Conservation (phyloP, 2,797 vertebrate species). For the Gambelia wislizenii region DNA sequence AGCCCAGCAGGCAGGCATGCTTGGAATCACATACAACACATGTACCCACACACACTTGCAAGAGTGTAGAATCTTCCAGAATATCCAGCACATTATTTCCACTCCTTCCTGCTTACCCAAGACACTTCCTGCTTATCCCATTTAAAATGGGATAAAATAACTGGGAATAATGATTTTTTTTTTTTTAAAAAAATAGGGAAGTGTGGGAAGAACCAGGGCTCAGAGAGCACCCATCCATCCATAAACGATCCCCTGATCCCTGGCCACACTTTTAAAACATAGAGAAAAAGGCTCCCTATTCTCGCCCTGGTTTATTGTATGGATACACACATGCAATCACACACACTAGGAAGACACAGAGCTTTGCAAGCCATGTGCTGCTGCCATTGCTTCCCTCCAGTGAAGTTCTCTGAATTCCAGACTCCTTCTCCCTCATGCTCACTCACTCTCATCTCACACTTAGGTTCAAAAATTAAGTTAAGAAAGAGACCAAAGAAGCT, state of each 20-base stretch:
- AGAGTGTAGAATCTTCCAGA: neutral
- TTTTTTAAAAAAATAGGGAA: neutral
- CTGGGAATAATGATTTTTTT: neutral
- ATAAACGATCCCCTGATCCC: neutral
- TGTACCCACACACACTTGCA: no score
- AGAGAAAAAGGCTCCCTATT: no score
- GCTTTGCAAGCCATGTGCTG: neutral
- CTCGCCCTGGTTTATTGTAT: neutral
- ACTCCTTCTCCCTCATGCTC: neutral
- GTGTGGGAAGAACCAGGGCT: neutral
- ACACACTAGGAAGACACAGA: neutral
- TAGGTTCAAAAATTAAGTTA: neutral
- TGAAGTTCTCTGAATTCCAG: neutral
- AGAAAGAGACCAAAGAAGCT: neutral
- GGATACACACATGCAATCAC: neutral
- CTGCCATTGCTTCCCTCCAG: neutral
- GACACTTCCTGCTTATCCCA: neutral
- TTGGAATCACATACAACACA: neutral
- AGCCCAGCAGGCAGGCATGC: neutral
- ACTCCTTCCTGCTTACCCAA: neutral
- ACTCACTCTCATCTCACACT: neutral
- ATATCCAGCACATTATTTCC: neutral
- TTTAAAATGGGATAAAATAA: neutral
- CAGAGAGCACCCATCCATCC: neutral
- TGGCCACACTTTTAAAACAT: neutral